Evolutionary conservation across 2,888 invertebrate genomes (phyloP).

Genomic region (Archips xylosteana): DNA sequence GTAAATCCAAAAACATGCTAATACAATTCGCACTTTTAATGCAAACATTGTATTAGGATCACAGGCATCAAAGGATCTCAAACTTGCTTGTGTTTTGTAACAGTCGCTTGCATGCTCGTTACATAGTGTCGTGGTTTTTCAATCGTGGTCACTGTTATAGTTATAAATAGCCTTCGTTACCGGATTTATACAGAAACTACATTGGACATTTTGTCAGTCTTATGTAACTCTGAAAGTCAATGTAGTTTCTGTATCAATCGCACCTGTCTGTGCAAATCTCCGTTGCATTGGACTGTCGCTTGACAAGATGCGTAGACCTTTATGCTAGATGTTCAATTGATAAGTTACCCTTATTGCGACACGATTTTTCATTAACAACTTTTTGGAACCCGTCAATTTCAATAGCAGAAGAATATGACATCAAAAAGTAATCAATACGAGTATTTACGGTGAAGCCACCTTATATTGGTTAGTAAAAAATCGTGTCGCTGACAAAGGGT

Average conservation of each 20-base stretch:
- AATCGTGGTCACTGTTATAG: neutral
- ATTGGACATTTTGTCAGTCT: neutral
- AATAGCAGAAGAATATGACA: neutral
- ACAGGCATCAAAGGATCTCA: neutral
- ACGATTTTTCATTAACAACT: slow-evolving; percentile 1
- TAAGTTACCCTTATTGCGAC: neutral
- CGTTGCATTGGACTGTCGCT: neutral
- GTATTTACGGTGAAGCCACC: neutral
- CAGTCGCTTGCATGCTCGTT: neutral
- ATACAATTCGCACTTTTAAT: neutral
- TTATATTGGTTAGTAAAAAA: neutral
- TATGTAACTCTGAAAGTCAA: neutral
- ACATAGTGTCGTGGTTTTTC: neutral
- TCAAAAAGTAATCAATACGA: neutral
- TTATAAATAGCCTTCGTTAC: neutral
- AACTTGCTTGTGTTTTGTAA: neutral
- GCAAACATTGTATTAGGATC: neutral
- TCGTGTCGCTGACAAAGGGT: neutral
- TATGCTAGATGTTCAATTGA: slow-evolving; percentile 23
- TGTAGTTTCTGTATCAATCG: neutral
- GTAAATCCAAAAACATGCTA: neutral
- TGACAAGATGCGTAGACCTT: neutral
- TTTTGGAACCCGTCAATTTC: neutral
- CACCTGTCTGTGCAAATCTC: slow-evolving; percentile 46
- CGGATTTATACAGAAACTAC: neutral